Evolutionary conservation across 2,113 vertebrate species (phyloP), one percentile per base, ranked within the genome.

Genomic region (Hippocampus guttulatus): DNA sequence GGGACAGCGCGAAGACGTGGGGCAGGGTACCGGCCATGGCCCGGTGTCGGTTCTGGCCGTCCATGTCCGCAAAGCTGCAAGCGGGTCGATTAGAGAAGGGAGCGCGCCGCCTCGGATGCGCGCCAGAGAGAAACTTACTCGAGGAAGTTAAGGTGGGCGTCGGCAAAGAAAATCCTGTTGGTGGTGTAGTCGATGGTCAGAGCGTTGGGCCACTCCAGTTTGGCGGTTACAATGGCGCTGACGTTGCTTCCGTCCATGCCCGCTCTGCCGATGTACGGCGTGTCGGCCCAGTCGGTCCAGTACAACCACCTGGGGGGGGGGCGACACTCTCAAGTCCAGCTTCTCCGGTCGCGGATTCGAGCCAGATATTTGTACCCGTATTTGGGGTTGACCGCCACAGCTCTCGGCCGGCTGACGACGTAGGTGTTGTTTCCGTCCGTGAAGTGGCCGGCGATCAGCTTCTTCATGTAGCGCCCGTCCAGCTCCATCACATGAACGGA

Each of bases 151-250:
- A 92, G 89, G 70, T 91, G 90, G 16, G 91, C 69, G 69, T 92
- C 91, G 30, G 89, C 84, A 57, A 91, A 91, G 79, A 91, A 92
- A 75, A 92, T 91, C 80, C 78, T 88, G 78, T 92, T 90, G 75
- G 81, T 91, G 77, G 89, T 87, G 80, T 92, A 92, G 80, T 92
- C 91, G 20, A 91, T 81, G 55, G 90, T 91, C 74, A 92, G 81
- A 40, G 88, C 84, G 15, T 40, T 90, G 25, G 91, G 91, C 91
- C 90, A 91, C 77, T 82, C 88, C 73, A 92, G 81, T 73, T 92
- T 92, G 73, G 85, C 81, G 38, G 86, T 89, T 63, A 92, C 79
- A 21, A 92, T 81, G 40, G 90, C 90, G 5, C 68, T 88, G 71
- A 85, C 18, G 6, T 90, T 86, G 15, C 0, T 81, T 70, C 91